phyloP scores from a whole-genome alignment of 2,797 vertebrate genomes.

The Pipistrellus pipistrellus region DNA sequence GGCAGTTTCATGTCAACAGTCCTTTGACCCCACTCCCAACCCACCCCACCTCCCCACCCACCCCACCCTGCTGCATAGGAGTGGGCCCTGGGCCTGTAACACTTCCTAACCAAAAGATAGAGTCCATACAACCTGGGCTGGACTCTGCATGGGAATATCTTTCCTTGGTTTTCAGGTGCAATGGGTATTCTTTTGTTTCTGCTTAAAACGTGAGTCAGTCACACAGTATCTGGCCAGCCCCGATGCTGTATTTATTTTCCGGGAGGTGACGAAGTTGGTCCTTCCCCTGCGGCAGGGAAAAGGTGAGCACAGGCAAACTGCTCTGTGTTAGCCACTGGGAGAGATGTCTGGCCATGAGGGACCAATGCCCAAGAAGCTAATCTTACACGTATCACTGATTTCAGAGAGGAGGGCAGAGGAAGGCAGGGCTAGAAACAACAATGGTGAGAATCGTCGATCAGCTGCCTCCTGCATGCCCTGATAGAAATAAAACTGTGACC shows the following conservation, averaged over 20 bases:
- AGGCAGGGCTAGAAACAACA: no score
- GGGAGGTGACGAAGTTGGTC: neutral
- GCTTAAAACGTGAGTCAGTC: neutral
- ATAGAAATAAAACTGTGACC: no score
- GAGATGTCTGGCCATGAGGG: neutral
- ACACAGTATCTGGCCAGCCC: neutral
- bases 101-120: neutral
- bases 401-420: no score
- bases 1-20: neutral
- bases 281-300: neutral
- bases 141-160: neutral
- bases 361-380: neutral
- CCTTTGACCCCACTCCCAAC: neutral
- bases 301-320: neutral
- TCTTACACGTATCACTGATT: no score
- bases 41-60: no score
- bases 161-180: neutral
- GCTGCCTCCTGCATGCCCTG: no score
- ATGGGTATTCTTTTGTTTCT: neutral
- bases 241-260: neutral
- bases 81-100: neutral
- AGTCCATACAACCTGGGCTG: neutral
- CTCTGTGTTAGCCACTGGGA: neutral
- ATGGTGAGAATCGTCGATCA: no score
- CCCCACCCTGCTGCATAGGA: neutral